Conservation (phyloP, 2,888 invertebrate species). For the Prenolepis imparis region DNA sequence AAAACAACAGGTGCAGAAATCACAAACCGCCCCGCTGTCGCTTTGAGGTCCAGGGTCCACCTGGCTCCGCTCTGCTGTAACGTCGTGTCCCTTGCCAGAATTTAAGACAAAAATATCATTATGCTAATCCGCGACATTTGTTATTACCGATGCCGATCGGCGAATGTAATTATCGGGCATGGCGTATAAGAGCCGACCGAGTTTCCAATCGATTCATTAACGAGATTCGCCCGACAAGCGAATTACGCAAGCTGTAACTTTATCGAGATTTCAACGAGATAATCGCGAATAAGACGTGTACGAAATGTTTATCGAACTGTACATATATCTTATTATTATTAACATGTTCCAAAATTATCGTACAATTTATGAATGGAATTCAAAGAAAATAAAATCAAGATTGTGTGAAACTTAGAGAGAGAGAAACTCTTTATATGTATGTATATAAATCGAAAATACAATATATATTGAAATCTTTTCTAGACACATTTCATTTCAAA, state of each 20-base stretch:
- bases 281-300: neutral
- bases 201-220: neutral
- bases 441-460: neutral
- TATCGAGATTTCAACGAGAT: neutral
- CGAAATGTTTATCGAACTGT: neutral
- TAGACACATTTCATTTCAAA: neutral
- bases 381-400: neutral
- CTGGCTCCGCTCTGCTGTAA: slow-evolving; percentile 33
- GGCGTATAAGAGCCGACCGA: neutral
- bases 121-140: slow-evolving; percentile 4
- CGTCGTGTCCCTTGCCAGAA: slow-evolving; percentile 60
- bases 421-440: neutral
- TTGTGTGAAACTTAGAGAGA: neutral
- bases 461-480: slow-evolving; percentile 16
- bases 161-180: slow-evolving; percentile 1
- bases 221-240: neutral
- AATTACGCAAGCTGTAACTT: slow-evolving; percentile 10
- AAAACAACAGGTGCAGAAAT: slow-evolving; percentile 79
- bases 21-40: slow-evolving; percentile 63
- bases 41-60: slow-evolving; percentile 59
- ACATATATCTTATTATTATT: neutral
- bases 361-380: slow-evolving; percentile 4
- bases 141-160: neutral
- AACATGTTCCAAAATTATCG: neutral
- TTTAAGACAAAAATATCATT: slow-evolving; percentile 53